Evolutionary conservation across 2,888 invertebrate genomes (phyloP), one percentile per base, ranked within the genome.

Genomic region (Hydrotaea diabolus): DNA sequence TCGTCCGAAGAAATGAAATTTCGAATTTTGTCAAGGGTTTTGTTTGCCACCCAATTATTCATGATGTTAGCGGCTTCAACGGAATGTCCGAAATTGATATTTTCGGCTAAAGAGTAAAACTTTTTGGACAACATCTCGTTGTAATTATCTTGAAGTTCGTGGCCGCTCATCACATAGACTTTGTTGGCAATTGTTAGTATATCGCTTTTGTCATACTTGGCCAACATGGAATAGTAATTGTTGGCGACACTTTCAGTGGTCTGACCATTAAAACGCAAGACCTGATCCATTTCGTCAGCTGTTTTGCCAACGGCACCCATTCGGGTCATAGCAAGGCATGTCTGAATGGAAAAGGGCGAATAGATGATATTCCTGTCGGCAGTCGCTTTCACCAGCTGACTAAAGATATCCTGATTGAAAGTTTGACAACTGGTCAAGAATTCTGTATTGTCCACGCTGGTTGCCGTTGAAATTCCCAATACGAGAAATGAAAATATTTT

Each of bases 1-100:
- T 93, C 93, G 86, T 93, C 94, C 1, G 94, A 19, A 0, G 93
- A 89, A 64, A 98, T 93, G 3, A 98, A 93, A 88, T 97, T 93
- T 88, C 95, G 95, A 86, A 98, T 98, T 90, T 95, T 96, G 13
- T 95, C 92, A 75, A 96, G 95, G 0, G 98, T 98, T 89, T 96
- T 94, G 5, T 94, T 91, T 89, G 95, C 95, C 75, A 95, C 97
- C 97, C 98, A 98, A 43, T 91, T 87, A 90, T 98, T 99, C 62
- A 99, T 97, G 0, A 89, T 91, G 0, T 91, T 88, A 0, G 93
- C 94, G 5, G 95, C 94, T 71, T 90, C 91, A 0, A 87, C 89
- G 13, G 93, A 92, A 7, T 94, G 86, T 0, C 73, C 87, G 87
- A 97, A 97, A 89, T 97, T 91, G 0, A 97, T 87, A 79, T 93